Evolutionary conservation across 2,113 vertebrate species (phyloP).

Genomic region (Gavialis gangeticus): DNA sequence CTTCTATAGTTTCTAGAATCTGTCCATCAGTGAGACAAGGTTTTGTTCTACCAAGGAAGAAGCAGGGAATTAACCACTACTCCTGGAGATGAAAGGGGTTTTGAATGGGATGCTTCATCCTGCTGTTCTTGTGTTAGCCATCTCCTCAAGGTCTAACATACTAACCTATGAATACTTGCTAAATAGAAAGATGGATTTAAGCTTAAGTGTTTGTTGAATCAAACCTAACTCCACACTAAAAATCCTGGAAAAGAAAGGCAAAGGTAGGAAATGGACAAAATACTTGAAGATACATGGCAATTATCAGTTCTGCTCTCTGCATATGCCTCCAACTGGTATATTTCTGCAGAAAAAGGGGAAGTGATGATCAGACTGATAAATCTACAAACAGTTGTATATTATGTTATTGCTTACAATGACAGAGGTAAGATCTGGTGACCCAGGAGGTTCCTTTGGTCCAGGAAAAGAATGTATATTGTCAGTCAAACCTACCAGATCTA

Average conservation of each 20-base stretch:
- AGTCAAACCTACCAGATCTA: slow-evolving; percentile 8
- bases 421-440: no score
- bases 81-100: not conserved
- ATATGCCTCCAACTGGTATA: not conserved
- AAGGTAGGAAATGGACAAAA: not conserved
- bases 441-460: not conserved
- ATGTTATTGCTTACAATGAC: no score
- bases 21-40: not conserved
- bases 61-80: not conserved
- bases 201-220: not conserved
- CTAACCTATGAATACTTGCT: not conserved
- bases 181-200: not conserved
- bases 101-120: not conserved
- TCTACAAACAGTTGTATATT: not conserved
- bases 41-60: not conserved
- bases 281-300: not conserved
- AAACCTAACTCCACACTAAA: not conserved
- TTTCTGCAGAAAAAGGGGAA: not conserved
- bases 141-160: not conserved
- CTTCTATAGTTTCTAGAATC: not conserved
- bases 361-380: not conserved
- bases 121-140: not conserved
- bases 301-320: not conserved
- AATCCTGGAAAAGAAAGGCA: not conserved
- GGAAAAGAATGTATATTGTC: not conserved